These are phyloP conservation scores for Gallirallus australis DNA, from an alignment of 2,797 vertebrate species.

Conservation along the genomic window DNA sequence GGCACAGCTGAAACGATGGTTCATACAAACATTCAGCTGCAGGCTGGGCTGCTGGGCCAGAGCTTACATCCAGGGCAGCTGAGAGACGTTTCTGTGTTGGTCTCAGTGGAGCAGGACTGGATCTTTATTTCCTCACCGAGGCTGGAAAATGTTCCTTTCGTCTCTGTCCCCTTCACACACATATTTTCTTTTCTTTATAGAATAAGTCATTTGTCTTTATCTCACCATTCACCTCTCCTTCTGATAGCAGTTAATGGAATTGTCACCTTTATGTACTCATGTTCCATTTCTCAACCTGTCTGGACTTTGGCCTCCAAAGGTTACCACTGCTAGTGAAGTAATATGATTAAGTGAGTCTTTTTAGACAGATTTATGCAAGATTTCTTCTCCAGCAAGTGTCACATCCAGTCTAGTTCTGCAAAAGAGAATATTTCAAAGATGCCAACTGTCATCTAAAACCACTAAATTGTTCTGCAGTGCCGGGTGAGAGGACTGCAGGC, in stretches of 20 bases:
- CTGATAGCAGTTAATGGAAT: constrained; percentile 80
- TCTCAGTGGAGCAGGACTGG: background rate
- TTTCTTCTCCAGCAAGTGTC: constrained; percentile 71
- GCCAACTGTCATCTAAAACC: constrained; percentile 67
- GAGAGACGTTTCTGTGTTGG: background rate
- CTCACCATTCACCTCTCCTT: constrained; percentile 72
- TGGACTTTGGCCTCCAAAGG: constrained; percentile 78
- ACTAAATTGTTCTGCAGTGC: constrained; percentile 65
- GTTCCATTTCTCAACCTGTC: constrained; percentile 80
- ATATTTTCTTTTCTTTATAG: constrained; percentile 57
- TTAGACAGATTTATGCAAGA: constrained; percentile 80
- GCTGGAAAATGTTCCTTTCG: constrained; percentile 34
- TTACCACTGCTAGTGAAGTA: constrained; percentile 80
- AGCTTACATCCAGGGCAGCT: background rate
- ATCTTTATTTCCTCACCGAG: background rate
- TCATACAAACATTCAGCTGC: background rate
- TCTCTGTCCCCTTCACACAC: constrained; percentile 35
- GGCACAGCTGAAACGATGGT: background rate
- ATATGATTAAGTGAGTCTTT: constrained; percentile 79
- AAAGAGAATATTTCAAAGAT: constrained; percentile 75
- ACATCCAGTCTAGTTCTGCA: constrained; percentile 67
- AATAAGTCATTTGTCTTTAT: constrained; percentile 67
- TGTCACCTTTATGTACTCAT: constrained; percentile 74
- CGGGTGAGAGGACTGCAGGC: constrained; percentile 42
- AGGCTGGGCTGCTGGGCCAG: background rate